phyloP scores from a whole-genome alignment of 2,113 vertebrate genomes.

The cattle (Bos taurus) region DNA sequence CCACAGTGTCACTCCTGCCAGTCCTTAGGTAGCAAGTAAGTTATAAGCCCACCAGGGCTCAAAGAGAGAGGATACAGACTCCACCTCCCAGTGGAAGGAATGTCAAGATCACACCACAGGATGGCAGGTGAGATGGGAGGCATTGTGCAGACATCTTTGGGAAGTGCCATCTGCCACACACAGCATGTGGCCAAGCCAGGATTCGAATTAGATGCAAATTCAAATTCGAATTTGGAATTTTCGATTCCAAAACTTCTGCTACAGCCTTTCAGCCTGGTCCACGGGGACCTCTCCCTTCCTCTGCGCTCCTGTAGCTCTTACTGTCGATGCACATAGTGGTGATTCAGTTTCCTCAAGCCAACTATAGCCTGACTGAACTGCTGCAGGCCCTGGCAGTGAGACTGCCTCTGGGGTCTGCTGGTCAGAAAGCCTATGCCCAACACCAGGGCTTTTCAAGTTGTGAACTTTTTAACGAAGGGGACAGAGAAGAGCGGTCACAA shows the following conservation, averaged over 20 bases:
- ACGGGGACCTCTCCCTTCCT: neutral
- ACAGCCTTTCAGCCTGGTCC: neutral
- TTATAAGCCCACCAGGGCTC: neutral
- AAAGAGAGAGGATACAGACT: neutral
- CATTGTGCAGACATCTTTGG: neutral
- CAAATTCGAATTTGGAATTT: no score
- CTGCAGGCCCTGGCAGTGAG: neutral
- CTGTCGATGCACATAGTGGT: neutral
- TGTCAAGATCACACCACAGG: neutral
- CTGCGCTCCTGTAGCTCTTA: neutral
- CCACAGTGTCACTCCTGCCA: neutral
- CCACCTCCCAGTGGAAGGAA: neutral
- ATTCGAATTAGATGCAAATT: neutral
- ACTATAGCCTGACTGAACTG: neutral
- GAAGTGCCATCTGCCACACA: neutral
- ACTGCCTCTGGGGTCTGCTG: neutral
- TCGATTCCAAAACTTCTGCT: neutral
- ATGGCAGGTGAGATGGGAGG: neutral
- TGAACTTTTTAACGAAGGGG: constrained; percentile 15
- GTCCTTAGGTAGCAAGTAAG: neutral
- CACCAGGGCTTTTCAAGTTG: neutral
- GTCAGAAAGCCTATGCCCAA: neutral
- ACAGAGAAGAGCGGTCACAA: constrained; percentile 39
- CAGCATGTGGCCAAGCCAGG: neutral
- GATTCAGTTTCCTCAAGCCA: neutral